These are phyloP conservation scores for Protophormia terraenovae DNA, from an alignment of 2,888 invertebrate species.

Conservation along the genomic window DNA sequence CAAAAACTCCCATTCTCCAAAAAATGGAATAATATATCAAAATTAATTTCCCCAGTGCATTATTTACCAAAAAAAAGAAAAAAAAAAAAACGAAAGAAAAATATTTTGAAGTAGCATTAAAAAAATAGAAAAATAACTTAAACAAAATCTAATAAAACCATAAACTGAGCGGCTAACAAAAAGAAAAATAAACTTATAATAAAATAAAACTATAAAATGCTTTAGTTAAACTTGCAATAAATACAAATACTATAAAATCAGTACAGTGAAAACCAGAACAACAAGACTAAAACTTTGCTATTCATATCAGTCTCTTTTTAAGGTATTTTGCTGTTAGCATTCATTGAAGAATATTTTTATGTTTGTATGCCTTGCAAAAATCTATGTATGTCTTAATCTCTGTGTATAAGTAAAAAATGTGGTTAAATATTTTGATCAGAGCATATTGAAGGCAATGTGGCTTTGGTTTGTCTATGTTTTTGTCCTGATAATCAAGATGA, in stretches of 20 bases:
- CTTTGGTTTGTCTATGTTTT: not conserved
- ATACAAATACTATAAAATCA: not conserved
- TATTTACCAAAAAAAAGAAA: constrained; percentile 27
- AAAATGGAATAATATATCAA: constrained; percentile 20
- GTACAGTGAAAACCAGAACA: not conserved
- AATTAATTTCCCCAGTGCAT: constrained; percentile 59
- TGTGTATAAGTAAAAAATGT: not conserved
- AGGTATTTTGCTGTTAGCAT: not conserved
- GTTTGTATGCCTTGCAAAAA: not conserved
- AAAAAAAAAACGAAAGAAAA: constrained; percentile 18
- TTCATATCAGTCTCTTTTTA: not conserved
- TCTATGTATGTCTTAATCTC: not conserved
- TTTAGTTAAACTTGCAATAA: not conserved
- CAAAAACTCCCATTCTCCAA: not conserved
- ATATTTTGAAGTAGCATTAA: not conserved
- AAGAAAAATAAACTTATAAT: not conserved
- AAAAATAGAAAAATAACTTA: constrained; percentile 1
- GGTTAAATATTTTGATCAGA: constrained; percentile 19
- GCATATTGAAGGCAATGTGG: not conserved
- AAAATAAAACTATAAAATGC: constrained; percentile 15
- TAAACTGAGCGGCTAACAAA: not conserved
- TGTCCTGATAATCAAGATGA: not conserved
- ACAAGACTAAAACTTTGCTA: not conserved
- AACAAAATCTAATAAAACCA: not conserved
- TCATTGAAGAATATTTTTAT: too few relatives aligned